Percentiles rank a stretch among this genome's conserved stretches.
Evolutionary conservation across 2,113 vertebrate genomes (phyloP).

Genomic region (Orcinus orca): DNA sequence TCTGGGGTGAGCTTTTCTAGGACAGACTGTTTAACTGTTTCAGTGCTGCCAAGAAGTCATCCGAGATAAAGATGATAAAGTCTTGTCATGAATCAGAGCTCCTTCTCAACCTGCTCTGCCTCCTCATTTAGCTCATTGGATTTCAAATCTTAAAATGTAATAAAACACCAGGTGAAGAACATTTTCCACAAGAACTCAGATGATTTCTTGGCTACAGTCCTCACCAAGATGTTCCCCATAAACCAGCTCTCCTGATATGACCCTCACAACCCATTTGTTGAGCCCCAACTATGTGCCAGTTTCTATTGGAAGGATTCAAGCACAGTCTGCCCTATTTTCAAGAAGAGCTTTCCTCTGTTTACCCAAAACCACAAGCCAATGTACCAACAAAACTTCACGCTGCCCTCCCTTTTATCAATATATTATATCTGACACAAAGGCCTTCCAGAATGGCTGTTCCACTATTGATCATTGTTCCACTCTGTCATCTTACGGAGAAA

Average conservation of each 20-base stretch:
- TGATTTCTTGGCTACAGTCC: neutral
- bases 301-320: neutral
- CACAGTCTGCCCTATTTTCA: neutral
- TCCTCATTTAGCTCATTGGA: neutral
- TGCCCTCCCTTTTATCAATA: neutral
- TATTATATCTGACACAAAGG: neutral
- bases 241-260: neutral
- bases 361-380: neutral
- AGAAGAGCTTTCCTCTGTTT: neutral
- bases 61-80: neutral
- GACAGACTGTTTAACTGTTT: neutral
- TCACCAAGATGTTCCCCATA: neutral
- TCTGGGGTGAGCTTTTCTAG: neutral
- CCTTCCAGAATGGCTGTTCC: slow-evolving; percentile 44
- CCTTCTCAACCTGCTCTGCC: neutral
- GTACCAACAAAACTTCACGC: neutral
- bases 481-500: slow-evolving; percentile 62
- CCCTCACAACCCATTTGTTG: neutral
- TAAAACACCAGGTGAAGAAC: neutral
- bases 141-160: neutral
- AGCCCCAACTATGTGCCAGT: neutral
- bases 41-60: neutral
- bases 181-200: neutral
- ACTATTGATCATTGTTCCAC: slow-evolving; percentile 51
- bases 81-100: neutral